A percentile compares a stretch with the other conserved stretches of the same genome.
Evolutionary conservation across 2,888 invertebrate genomes (phyloP).

Genomic region (Pammene aurita): DNA sequence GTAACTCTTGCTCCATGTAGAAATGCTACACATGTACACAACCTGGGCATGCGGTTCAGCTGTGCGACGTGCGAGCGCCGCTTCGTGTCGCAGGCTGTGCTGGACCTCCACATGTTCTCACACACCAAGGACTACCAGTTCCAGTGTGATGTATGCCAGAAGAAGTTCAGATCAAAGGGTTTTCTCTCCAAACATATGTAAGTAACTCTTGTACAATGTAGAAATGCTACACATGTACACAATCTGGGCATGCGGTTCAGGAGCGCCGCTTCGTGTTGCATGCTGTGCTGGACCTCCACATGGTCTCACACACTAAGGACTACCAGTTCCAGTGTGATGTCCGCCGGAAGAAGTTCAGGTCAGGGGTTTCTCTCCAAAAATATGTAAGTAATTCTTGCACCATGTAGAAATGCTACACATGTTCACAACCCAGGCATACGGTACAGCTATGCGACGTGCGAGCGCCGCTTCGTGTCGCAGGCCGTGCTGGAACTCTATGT

Average conservation of each 20-base stretch:
- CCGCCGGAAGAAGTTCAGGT: conserved; percentile 48
- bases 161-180: background rate
- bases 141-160: conserved; percentile 60
- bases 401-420: background rate
- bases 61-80: conserved; percentile 64
- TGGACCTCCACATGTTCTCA: conserved; percentile 58
- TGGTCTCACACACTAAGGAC: conserved; percentile 64
- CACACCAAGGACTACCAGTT: conserved; percentile 68
- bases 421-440: conserved; percentile 54
- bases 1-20: background rate
- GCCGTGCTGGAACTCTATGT: conserved; percentile 60
- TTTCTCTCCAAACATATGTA: background rate
- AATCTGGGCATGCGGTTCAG: conserved; percentile 46
- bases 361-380: background rate
- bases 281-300: conserved; percentile 59
- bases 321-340: conserved; percentile 60
- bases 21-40: conserved; percentile 48
- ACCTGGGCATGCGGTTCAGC: conserved; percentile 46
- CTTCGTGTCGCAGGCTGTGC: conserved; percentile 57
- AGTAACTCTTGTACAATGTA: background rate
- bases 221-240: conserved; percentile 48
- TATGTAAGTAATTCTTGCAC: background rate
- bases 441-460: conserved; percentile 60
- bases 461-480: conserved; percentile 58
- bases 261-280: conserved; percentile 59